phyloP scores from a whole-genome alignment of 2,797 vertebrate species.

The Lycodopsis pacificus region DNA sequence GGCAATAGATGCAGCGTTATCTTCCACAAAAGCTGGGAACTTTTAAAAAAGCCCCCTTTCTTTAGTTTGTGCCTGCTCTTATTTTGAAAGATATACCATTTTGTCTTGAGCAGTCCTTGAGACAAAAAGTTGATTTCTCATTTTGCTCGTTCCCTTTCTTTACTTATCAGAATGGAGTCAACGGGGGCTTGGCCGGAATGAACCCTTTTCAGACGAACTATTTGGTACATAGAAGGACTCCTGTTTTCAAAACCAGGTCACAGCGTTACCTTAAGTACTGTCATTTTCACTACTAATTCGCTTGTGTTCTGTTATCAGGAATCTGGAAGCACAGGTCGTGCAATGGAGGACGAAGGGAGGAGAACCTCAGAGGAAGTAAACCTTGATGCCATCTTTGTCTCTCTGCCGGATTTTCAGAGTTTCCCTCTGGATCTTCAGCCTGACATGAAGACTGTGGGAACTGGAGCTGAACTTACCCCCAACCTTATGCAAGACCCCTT shows the following conservation, averaged over 20 bases:
- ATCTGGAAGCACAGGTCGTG: neutral
- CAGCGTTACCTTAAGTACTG: too few relatives aligned
- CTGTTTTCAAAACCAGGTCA: neutral
- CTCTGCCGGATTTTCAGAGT: constrained; percentile 44
- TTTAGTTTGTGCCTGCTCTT: neutral
- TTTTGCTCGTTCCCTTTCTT: neutral
- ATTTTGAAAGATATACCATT: neutral
- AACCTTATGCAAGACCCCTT: constrained; percentile 11
- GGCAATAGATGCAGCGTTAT: neutral
- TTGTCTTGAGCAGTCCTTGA: neutral
- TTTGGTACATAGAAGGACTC: constrained; percentile 43
- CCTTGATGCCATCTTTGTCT: neutral
- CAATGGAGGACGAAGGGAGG: neutral
- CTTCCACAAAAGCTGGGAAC: neutral
- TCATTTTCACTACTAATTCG: neutral
- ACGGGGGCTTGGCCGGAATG: neutral
- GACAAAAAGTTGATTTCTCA: neutral
- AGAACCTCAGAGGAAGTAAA: neutral
- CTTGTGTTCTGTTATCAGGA: constrained; percentile 61
- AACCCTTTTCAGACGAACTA: constrained; percentile 60
- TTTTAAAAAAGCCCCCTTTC: neutral
- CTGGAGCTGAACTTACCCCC: constrained; percentile 1
- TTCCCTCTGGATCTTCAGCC: constrained; percentile 22
- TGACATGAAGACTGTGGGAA: constrained; percentile 6
- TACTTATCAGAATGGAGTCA: constrained; percentile 51